Conservation (phyloP, 2,797 vertebrate genomes). For the Chiroxiphia lanceolata region DNA sequence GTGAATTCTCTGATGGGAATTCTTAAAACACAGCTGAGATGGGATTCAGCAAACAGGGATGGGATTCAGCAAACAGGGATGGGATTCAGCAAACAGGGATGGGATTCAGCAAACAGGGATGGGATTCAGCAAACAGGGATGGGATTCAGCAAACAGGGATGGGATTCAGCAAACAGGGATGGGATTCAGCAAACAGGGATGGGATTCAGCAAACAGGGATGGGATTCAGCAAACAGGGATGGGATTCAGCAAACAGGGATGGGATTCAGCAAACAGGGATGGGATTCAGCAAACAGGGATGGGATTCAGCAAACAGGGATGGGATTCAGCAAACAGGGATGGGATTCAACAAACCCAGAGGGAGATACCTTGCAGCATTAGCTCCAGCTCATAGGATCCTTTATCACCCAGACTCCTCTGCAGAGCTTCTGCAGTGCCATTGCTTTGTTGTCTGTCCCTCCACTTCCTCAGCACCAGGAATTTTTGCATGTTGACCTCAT, state of each 20-base stretch:
- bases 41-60: fast-evolving
- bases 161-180: fast-evolving
- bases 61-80: fast-evolving
- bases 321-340: fast-evolving
- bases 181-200: not conserved
- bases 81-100: fast-evolving
- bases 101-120: fast-evolving
- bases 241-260: fast-evolving
- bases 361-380: slow-evolving; percentile 74
- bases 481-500: slow-evolving; percentile 77
- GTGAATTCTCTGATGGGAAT: not conserved
- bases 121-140: fast-evolving
- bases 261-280: fast-evolving
- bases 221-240: fast-evolving
- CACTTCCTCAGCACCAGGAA: slow-evolving; percentile 80
- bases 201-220: fast-evolving
- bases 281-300: fast-evolving
- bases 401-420: slow-evolving; percentile 54
- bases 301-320: fast-evolving
- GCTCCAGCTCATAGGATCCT: slow-evolving; percentile 74
- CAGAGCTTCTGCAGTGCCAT: slow-evolving; percentile 69
- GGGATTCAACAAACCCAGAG: not conserved
- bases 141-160: fast-evolving
- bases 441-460: slow-evolving; percentile 71
- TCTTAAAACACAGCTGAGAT: not conserved